These are phyloP conservation scores for Acromyrmex charruanus DNA, from an alignment of 1,140 invertebrate species.

Conservation along the genomic window DNA sequence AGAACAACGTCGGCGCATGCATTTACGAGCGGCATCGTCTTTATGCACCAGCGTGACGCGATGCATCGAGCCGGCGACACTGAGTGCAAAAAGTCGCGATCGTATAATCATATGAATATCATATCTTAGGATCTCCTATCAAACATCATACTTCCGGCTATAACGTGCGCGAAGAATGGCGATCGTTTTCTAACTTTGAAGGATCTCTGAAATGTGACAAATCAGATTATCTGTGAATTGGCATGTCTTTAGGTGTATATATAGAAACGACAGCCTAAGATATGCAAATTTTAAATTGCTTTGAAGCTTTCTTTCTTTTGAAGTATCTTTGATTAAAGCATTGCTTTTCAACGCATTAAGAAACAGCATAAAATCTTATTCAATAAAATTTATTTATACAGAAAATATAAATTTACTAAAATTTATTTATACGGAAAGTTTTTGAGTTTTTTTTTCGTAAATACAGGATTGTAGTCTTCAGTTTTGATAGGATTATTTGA, in stretches of 20 bases:
- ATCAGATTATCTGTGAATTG: neutral
- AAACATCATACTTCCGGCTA: conserved; percentile 1
- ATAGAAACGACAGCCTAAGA: neutral
- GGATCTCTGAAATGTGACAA: neutral
- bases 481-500: too few species aligned
- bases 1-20: conserved; percentile 56
- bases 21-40: conserved; percentile 64
- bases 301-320: neutral
- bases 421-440: neutral
- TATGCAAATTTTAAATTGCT: neutral
- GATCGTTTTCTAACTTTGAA: neutral
- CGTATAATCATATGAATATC: conserved; percentile 33
- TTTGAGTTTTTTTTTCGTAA: too few species aligned
- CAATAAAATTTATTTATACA: neutral
- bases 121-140: conserved; percentile 14
- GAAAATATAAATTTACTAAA: neutral
- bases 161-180: neutral
- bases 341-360: neutral
- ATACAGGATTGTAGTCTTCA: too few species aligned
- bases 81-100: conserved; percentile 11
- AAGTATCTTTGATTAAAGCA: neutral
- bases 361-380: neutral
- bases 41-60: conserved; percentile 37
- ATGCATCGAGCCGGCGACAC: conserved; percentile 28
- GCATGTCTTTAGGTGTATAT: neutral